Evolutionary conservation across 2,797 vertebrate species (phyloP).

Genomic region (Moxostoma hubbsi): DNA sequence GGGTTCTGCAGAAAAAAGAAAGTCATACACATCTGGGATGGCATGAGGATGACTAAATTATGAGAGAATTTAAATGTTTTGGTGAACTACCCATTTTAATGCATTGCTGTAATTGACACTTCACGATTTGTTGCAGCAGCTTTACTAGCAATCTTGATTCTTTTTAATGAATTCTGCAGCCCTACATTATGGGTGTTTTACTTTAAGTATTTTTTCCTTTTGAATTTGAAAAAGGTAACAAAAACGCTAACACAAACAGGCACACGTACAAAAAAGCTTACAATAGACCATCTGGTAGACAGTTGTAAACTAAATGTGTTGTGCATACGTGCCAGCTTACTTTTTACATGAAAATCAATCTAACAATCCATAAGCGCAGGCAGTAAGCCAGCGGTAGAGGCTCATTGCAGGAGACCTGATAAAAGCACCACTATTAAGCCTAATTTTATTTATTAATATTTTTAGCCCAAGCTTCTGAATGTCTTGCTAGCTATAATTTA

Average conservation of each 20-base stretch:
- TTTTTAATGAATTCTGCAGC: too few species aligned
- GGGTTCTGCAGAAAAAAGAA: too few species aligned
- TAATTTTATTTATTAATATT: not conserved
- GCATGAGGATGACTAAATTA: too few species aligned
- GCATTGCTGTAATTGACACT: too few species aligned
- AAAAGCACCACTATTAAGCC: not conserved
- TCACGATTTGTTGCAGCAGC: too few species aligned
- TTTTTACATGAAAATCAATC: constrained; percentile 6
- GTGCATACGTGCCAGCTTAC: not conserved
- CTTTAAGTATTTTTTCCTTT: too few species aligned
- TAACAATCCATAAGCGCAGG: not conserved
- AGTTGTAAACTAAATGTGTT: not conserved
- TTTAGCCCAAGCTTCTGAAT: constrained; percentile 9
- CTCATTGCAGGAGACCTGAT: too few species aligned
- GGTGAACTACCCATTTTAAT: too few species aligned
- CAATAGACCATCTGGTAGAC: not conserved
- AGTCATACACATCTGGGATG: too few species aligned
- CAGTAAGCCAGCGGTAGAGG: constrained; percentile 10
- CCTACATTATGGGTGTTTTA: too few species aligned
- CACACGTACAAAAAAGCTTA: not conserved
- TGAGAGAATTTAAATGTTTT: too few species aligned
- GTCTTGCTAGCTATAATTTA: constrained; percentile 16
- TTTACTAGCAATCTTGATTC: too few species aligned
- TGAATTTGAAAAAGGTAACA: not conserved
- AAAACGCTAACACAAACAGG: not conserved